Evolutionary conservation across 1,140 invertebrate genomes (phyloP).

Genomic region (Monomorium pharaonis): DNA sequence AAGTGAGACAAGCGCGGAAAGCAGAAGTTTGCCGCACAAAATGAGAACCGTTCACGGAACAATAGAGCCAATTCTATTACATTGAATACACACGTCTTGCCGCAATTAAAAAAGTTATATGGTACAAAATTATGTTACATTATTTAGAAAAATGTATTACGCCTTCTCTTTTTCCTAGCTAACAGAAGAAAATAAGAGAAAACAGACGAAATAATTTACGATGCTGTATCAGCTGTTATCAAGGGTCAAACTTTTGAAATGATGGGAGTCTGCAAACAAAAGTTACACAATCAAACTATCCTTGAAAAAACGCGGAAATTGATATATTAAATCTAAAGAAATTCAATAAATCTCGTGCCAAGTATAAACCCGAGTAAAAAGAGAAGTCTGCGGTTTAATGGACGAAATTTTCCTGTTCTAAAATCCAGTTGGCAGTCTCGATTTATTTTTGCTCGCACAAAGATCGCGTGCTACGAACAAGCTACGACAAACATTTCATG

Average conservation of each 20-base stretch:
- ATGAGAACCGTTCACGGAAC: background rate
- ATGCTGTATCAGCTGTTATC: background rate
- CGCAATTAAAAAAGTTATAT: background rate
- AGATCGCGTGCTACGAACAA: background rate
- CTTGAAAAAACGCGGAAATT: background rate
- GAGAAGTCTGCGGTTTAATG: background rate
- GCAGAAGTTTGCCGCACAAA: background rate
- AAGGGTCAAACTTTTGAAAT: background rate
- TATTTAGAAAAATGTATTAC: background rate
- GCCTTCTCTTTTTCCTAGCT: background rate
- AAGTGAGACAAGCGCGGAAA: background rate
- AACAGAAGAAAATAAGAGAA: too few species aligned
- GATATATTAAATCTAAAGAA: constrained; percentile 15
- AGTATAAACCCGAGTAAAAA: background rate
- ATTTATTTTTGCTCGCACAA: background rate
- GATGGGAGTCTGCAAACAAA: background rate
- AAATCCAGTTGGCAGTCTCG: background rate
- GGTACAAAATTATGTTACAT: background rate
- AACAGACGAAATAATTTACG: background rate
- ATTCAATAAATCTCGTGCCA: background rate
- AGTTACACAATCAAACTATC: background rate
- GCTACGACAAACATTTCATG: background rate
- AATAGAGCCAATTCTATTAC: background rate
- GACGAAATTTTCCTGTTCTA: background rate
- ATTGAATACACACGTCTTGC: background rate